Evolutionary conservation across 35 echinoderm and acorn worm species (phyloP), one percentile per base, ranked within the genome.

Genomic region (Lytechinus pictus): DNA sequence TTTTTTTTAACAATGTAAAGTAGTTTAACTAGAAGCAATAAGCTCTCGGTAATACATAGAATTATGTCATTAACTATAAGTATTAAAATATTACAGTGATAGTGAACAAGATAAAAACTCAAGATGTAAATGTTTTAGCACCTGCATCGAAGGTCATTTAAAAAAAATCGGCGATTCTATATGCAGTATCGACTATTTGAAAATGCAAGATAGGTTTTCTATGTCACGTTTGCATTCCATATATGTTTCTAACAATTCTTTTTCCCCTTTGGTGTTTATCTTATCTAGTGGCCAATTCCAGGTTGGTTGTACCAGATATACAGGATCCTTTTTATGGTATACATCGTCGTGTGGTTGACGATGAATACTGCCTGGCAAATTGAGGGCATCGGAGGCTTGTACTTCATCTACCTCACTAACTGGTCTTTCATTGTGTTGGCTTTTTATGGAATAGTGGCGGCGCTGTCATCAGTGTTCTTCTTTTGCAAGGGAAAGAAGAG

Each of bases 321-420:
- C 88, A 44, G 88, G 52, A 10, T 54, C 88, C 28, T 90, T 44
- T 90, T 90, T 44, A 90, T 90, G 88, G 52, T 90, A 9, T 90
- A 90, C 88, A 12, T 90, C 29, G 52, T 90, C 27, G 88, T 90
- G 52, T 90, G 88, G 88, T 21, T 52, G 29, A 90, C 88, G 10
- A 44, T 90, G 5, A 90, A 90, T 21, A 54, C 52, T 8, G 9
- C 29, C 6, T 90, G 28, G 88, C 29, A 44, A 54, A 6, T 54
- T 52, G 88, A 44, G 29, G 9, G 9, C 52, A 44, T 90, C 88
- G 88, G 88, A 4, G 88, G 28, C 88, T 54, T 44, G 10, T 54
- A 90, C 13, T 21, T 90, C 9, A 44, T 90, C 88, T 90, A 90
- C 88, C 88, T 90, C 88, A 90, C 88, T 44, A 90, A 90, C 88